Evolutionary conservation across 1,140 invertebrate species (phyloP).

Genomic region (Choristoneura fumiferana): DNA sequence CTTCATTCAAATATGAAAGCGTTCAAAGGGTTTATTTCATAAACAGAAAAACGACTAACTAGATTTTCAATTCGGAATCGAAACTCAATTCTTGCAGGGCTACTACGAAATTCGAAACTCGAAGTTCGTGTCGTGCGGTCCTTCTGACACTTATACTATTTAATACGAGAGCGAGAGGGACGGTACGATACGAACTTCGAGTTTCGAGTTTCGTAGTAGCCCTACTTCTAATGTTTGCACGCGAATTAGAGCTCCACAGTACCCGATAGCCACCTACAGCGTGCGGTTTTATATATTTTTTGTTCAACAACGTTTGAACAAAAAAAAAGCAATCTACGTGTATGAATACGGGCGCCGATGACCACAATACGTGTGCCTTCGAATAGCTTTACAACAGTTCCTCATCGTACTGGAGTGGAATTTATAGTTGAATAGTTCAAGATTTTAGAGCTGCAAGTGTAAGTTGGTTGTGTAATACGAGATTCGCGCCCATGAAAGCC

Average conservation of each 20-base stretch:
- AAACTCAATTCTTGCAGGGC: no score
- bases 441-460: slow-evolving; percentile 27
- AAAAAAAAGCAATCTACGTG: slow-evolving; percentile 62
- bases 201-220: no score
- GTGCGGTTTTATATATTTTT: slow-evolving; percentile 48
- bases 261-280: slow-evolving; percentile 53
- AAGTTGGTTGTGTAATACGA: slow-evolving; percentile 59
- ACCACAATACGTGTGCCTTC: slow-evolving; percentile 39
- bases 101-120: no score
- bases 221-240: slow-evolving; percentile 49
- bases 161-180: no score
- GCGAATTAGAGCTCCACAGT: slow-evolving; percentile 42
- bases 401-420: slow-evolving; percentile 35
- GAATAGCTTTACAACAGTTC: slow-evolving; percentile 24
- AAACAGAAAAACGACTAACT: background rate
- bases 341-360: slow-evolving; percentile 53
- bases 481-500: slow-evolving; percentile 68
- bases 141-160: no score
- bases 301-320: slow-evolving; percentile 54
- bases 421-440: slow-evolving; percentile 35
- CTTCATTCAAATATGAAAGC: no score
- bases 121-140: no score
- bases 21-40: no score
- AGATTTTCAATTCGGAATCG: slow-evolving; percentile 45
- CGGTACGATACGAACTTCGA: no score